A percentile compares a stretch with the other conserved stretches of the same genome.
Evolutionary conservation across 2,888 invertebrate species (phyloP).

Genomic region (Alcis repandata): DNA sequence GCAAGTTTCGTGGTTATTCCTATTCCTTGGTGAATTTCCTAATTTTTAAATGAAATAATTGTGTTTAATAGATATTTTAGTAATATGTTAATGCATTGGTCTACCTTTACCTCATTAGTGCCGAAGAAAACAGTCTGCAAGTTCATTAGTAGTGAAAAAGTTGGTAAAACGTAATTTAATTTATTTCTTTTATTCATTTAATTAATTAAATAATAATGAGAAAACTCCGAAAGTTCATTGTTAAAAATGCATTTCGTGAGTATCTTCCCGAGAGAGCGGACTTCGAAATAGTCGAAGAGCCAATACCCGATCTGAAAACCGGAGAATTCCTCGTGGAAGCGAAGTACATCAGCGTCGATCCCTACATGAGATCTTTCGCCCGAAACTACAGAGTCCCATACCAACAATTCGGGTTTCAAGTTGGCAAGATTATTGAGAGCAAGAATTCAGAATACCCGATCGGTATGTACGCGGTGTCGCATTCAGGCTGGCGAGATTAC

Average conservation of each 20-base stretch:
- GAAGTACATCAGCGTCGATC: conserved; percentile 88
- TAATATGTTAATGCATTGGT: not conserved
- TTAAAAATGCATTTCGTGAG: conserved; percentile 62
- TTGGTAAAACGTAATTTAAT: conserved; percentile 1
- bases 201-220: too few relatives aligned
- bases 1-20: too few relatives aligned
- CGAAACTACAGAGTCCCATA: conserved; percentile 52
- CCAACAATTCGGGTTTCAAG: conserved; percentile 63
- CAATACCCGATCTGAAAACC: conserved; percentile 62
- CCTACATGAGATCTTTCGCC: conserved; percentile 86
- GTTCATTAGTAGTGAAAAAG: conserved; percentile 17
- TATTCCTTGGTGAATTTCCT: not conserved
- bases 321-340: conserved; percentile 87
- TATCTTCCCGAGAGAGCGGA: conserved; percentile 66
- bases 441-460: conserved; percentile 86
- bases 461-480: conserved; percentile 85
- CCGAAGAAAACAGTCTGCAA: conserved; percentile 4
- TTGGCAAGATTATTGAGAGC: conserved; percentile 86
- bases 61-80: not conserved
- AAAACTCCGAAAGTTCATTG: conserved; percentile 53
- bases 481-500: conserved; percentile 88
- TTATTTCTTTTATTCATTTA: too few relatives aligned
- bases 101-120: not conserved
- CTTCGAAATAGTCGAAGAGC: conserved; percentile 73
- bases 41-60: not conserved